Evolutionary conservation across 2,888 invertebrate genomes (phyloP).

Genomic region (Noctuana brunneofusca): DNA sequence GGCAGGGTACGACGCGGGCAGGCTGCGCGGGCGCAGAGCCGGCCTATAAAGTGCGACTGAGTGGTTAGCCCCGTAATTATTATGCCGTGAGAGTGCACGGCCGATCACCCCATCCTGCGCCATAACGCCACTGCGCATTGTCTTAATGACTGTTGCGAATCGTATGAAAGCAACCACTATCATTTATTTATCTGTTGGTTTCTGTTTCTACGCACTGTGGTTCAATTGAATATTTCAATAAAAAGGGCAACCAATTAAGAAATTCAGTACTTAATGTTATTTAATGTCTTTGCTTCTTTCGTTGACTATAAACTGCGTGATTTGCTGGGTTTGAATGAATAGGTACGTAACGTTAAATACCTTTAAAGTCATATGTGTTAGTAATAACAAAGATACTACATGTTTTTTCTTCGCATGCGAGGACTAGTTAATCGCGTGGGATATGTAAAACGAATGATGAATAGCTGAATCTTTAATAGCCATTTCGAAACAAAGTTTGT

Average conservation of each 20-base stretch:
- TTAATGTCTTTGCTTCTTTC: background rate
- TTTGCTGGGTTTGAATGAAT: background rate
- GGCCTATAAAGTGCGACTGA: slow-evolving; percentile 71
- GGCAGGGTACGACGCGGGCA: slow-evolving; percentile 51
- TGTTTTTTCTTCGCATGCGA: slow-evolving; percentile 5
- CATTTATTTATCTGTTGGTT: slow-evolving; percentile 29
- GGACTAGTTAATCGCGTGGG: slow-evolving; percentile 2
- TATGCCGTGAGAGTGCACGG: slow-evolving; percentile 65
- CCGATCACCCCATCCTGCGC: slow-evolving; percentile 62
- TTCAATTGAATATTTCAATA: background rate
- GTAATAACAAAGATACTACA: background rate
- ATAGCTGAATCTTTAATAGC: slow-evolving; percentile 1
- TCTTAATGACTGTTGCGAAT: slow-evolving; percentile 57
- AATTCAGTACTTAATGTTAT: background rate
- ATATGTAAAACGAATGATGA: background rate
- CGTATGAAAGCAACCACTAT: slow-evolving; percentile 40
- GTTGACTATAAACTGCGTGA: background rate
- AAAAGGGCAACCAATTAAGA: slow-evolving; percentile 7
- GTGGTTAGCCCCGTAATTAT: slow-evolving; percentile 55
- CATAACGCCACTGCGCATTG: slow-evolving; percentile 59
- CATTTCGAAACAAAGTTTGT: background rate
- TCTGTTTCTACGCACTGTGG: slow-evolving; percentile 21
- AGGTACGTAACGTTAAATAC: background rate
- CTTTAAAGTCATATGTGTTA: background rate
- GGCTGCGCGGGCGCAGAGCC: slow-evolving; percentile 52